Percentiles rank a stretch among this genome's conserved stretches.
Conservation (phyloP, 2,888 invertebrate species). For the Odontomyia ornata region DNA sequence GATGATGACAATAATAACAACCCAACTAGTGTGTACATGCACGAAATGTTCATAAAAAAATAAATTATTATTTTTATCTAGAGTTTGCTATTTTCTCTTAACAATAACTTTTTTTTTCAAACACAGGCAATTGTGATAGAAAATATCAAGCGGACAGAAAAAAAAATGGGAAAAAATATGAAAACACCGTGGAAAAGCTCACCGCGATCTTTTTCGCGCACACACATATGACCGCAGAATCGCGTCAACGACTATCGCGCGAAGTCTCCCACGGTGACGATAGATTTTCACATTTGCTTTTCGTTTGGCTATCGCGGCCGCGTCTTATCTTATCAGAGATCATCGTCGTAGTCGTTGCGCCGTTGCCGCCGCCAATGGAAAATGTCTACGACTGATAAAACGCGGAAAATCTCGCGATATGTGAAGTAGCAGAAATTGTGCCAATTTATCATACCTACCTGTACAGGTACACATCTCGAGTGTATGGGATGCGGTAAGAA, state of each 20-base stretch:
- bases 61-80: slow-evolving; percentile 12
- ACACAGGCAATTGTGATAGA: background rate
- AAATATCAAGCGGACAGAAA: too few relatives aligned
- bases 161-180: background rate
- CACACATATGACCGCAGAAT: slow-evolving; percentile 12
- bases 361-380: slow-evolving; percentile 5
- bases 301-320: background rate
- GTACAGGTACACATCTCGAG: background rate
- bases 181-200: slow-evolving; percentile 27
- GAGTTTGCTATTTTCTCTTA: slow-evolving; percentile 1
- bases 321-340: slow-evolving; percentile 35
- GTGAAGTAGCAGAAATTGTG: slow-evolving; percentile 30
- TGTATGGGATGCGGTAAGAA: background rate
- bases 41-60: slow-evolving; percentile 29
- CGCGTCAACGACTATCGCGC: background rate
- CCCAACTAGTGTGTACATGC: slow-evolving; percentile 22
- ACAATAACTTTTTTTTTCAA: background rate
- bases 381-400: slow-evolving; percentile 35
- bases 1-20: slow-evolving; percentile 33
- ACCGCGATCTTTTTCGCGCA: slow-evolving; percentile 22
- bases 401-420: slow-evolving; percentile 12
- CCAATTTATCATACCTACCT: slow-evolving; percentile 14
- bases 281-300: slow-evolving; percentile 31
- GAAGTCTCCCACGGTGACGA: slow-evolving; percentile 29
- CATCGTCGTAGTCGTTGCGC: background rate